Evolutionary conservation across 2,888 invertebrate species (phyloP), one percentile per base, ranked within the genome.

Genomic region (Pachliopta kotzebuea): DNA sequence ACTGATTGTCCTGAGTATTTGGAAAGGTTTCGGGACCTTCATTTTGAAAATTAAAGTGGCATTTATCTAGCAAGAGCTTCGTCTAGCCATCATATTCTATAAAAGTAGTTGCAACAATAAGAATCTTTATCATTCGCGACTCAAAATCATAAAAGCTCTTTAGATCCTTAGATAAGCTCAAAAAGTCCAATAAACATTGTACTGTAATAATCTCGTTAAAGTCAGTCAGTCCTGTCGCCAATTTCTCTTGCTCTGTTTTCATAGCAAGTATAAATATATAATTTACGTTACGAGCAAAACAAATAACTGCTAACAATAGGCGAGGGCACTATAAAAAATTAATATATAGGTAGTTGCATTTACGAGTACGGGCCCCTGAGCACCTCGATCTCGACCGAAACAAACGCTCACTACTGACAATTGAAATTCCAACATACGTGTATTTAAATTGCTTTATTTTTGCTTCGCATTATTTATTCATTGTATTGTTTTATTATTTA

Each of bases 281-380:
- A 69, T 71, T 72, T 68, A 66, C 70, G 68, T 53, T 66, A 66
- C 63, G 66, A 67, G 67, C 69, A 80, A 80, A 78, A 77, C 72
- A 78, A 80, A 81, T 78, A 79, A 76, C 74, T 75, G 75, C 74
- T 69, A 71, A 83, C 83, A 85, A 81, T 84, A 77, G 79, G 79
- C 77, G 76, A 73, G 76, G 77, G 78, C 80, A 83, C 80, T 85
- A 84, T 85, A 84, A 86, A 85, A 73, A 73, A 75, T 71, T 52
- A 52, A 52, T 71, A 73, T 52, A 73, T 71, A 70, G 70, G 68
- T 78, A 81, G 84, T 81, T 80, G 81, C 85, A 87, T 85, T 88
- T 88, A 89, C 84, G 87, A 85, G 83, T 81, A 69, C 78, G 76
- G 79, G 75, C 78, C 26, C 52, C 70, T 69, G 77, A 81, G 80